Base-by-base conservation (phyloP, 2,113 vertebrate species). In the Oenanthe melanoleuca region DNA sequence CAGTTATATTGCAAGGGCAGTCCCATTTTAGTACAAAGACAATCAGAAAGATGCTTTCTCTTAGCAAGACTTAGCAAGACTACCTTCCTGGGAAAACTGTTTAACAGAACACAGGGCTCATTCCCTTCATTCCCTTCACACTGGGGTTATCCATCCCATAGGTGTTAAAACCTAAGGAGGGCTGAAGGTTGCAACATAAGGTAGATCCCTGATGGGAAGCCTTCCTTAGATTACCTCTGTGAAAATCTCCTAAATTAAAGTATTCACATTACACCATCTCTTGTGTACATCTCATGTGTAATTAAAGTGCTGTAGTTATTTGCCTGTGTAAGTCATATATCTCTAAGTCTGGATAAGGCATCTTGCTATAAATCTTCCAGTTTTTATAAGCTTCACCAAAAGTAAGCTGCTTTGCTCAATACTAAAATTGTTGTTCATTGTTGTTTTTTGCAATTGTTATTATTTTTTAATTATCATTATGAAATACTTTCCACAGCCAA, bases 31-130 rank as follows among this genome's bases (percentile, higher is more conserved):
- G 26, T 21, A 11, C 12, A 11, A 56, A 56, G 8, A 64, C 1
- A 10, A 66, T 14, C 14, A 71, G 33, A 83, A 89, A 77, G 47
- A 9, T 4, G 0, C 22, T 40, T 86, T 73, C 9, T 22, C 7
- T 40, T 73, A 50, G 25, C 6, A 70, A 57, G 20, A 59, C 84
- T 23, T 73, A 50, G 25, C 6, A 70, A 57, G 20, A 59, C 84
- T 23, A 31, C 13, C 3, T 72, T 44, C 22, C n/a, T 25, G 29
- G 28, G 20, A 55, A 60, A 84, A 17, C 22, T 26, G 25, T 34
- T 80, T 3, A 1, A 45, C 2, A 1, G 25, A 56, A 34, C 11
- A 8, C 5, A 20, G 5, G 18, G 5, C 10, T 77, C 10, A 33
- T 53, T 8, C 6, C 15, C 12, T 57, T 77, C 10, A 33, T 53